Conservation (phyloP, 2,888 invertebrate genomes). For the Mesopsocus fuscifrons region DNA sequence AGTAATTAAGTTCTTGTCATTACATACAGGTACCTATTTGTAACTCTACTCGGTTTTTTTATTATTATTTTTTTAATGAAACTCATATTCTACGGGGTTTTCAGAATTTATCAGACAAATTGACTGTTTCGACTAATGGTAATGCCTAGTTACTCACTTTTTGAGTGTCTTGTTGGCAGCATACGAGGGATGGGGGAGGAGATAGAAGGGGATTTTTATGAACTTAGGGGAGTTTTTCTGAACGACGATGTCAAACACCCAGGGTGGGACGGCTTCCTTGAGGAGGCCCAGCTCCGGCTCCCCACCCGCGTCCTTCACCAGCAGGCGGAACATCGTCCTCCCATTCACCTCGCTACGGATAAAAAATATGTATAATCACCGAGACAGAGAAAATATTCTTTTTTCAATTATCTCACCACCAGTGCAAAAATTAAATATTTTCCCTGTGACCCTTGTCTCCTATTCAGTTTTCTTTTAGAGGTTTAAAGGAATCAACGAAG, state of each 20-base stretch:
- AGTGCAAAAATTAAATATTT: no score
- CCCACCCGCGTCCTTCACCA: conserved; percentile 83
- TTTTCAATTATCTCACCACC: no score
- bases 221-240: conserved; percentile 89
- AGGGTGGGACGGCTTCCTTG: conserved; percentile 84
- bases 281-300: conserved; percentile 84
- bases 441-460: neutral
- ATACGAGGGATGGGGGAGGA: conserved; percentile 76
- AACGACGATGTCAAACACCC: conserved; percentile 89
- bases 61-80: no score
- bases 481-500: conserved; percentile 4
- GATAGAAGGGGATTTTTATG: conserved; percentile 90
- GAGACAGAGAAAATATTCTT: no score
- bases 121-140: no score
- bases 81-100: no score
- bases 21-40: no score
- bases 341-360: conserved; percentile 76
- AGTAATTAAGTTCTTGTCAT: no score
- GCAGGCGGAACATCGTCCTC: conserved; percentile 71
- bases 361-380: conserved; percentile 9
- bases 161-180: conserved; percentile 41
- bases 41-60: no score
- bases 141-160: conserved; percentile 60
- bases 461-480: conserved; percentile 7
- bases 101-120: no score